These are phyloP conservation scores for Aphaenogaster rudis DNA, from an alignment of 1,140 invertebrate species.

Conservation along the genomic window DNA sequence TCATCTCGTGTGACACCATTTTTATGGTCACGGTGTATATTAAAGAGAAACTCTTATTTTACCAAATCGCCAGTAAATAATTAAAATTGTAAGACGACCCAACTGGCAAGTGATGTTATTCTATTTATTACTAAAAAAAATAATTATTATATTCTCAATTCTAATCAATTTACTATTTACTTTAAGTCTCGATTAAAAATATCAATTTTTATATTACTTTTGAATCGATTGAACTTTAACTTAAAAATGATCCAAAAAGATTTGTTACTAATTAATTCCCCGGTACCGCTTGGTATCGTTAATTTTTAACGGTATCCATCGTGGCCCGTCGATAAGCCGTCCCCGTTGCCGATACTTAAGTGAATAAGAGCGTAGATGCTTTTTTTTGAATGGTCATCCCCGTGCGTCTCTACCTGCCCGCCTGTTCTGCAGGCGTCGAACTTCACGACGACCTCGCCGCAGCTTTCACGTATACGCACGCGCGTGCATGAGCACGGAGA, in stretches of 20 bases:
- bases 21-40: too few species aligned
- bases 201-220: neutral
- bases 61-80: too few species aligned
- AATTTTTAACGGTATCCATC: conserved; percentile 5
- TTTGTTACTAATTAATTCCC: neutral
- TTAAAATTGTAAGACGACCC: too few species aligned
- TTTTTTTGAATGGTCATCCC: conserved; percentile 21
- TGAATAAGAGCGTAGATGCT: conserved; percentile 5
- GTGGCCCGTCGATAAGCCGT: neutral
- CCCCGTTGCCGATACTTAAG: conserved; percentile 6
- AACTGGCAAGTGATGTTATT: too few species aligned
- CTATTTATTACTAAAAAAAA: too few species aligned
- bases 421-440: conserved; percentile 14
- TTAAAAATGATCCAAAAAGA: neutral
- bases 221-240: neutral
- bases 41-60: too few species aligned
- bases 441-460: conserved; percentile 26
- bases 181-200: neutral
- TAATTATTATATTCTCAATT: neutral
- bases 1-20: too few species aligned
- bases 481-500: conserved; percentile 20
- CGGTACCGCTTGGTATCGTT: neutral
- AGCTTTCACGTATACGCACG: conserved; percentile 33
- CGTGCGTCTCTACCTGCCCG: conserved; percentile 24
- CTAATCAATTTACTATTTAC: neutral